These are phyloP conservation scores for Synergus gifuensis DNA, from an alignment of 2,888 invertebrate genomes.

Conservation along the genomic window DNA sequence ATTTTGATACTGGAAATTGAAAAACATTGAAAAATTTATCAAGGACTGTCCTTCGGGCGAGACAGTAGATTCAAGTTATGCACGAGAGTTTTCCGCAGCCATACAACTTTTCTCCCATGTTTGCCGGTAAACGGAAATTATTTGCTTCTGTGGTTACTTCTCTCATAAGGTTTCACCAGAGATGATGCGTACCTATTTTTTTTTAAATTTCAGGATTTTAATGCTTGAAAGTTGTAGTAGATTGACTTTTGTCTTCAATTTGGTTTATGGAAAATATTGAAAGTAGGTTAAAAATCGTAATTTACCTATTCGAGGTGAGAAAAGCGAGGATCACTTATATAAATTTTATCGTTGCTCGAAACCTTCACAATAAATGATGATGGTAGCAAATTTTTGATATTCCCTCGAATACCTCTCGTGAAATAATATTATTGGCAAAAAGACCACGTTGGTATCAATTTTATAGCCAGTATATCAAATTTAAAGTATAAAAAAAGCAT, in stretches of 20 bases:
- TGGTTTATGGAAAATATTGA: not conserved
- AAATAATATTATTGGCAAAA: not conserved
- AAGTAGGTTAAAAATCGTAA: not conserved
- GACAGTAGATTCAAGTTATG: not conserved
- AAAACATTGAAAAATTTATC: not conserved
- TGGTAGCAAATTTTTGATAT: not conserved
- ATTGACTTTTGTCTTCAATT: no score
- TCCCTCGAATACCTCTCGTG: not conserved
- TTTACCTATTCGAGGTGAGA: not conserved
- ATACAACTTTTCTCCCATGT: not conserved
- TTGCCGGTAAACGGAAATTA: not conserved
- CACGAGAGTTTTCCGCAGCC: not conserved
- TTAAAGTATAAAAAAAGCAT: not conserved
- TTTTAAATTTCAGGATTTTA: no score
- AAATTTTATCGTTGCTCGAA: not conserved
- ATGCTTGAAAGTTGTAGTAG: no score
- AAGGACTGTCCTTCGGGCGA: not conserved
- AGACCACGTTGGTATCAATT: not conserved
- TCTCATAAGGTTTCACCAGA: not conserved
- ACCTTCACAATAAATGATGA: not conserved
- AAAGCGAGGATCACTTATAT: not conserved
- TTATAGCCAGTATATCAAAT: not conserved
- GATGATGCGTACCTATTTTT: not conserved
- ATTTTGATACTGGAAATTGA: not conserved
- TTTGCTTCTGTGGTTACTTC: not conserved